Base-by-base conservation (phyloP, 2,797 vertebrate species). In the Melanotaenia trifasciata region DNA sequence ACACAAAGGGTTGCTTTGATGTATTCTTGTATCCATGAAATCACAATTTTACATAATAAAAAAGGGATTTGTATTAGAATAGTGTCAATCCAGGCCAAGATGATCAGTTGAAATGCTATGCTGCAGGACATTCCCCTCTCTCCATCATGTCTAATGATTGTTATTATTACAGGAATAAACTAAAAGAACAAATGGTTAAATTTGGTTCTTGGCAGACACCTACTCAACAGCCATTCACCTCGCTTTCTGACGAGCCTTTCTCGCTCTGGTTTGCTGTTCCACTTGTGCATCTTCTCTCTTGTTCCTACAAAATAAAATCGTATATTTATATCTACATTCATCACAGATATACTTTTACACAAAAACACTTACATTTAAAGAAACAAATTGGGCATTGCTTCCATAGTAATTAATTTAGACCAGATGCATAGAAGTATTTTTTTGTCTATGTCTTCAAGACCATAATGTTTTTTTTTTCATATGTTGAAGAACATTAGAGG, bases 181-280 rank as follows among this genome's bases (percentile, higher is more conserved):
- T 22, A 8, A n/a, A 10, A 3, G n/a, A 22, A 9, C 11, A 26
- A 1, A 58, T 24, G 45, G 11, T 20, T 74, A 28, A 60, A 58
- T 26, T 33, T 5, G 1, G 13, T 57, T 43, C 38, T 62, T 43
- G 22, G 67, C 26, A 67, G 38, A 81, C 33, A 26, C 28, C 22
- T 71, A 58, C 58, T 58, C 10, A 61, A 26, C 24, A 58, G 56
- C n/a, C 22, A 40, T 88, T 92, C 85, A 98, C 97, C 95, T 96
- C 54, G 96, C 96, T 78, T 97, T 96, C 64, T 98, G 96, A 53
- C 94, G 94, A 3, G 93, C 76, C 53, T 93, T 93, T 78, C 97
- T 95, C 51, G 89, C 92, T 24, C 95, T 94, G 11, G 76, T 89
- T 79, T 97, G 95, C 59, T 93, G 91, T 64, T 94, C 92, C 0